Evolutionary conservation across 2,888 invertebrate species (phyloP).

Genomic region (Lepidocyrtinus sp.): DNA sequence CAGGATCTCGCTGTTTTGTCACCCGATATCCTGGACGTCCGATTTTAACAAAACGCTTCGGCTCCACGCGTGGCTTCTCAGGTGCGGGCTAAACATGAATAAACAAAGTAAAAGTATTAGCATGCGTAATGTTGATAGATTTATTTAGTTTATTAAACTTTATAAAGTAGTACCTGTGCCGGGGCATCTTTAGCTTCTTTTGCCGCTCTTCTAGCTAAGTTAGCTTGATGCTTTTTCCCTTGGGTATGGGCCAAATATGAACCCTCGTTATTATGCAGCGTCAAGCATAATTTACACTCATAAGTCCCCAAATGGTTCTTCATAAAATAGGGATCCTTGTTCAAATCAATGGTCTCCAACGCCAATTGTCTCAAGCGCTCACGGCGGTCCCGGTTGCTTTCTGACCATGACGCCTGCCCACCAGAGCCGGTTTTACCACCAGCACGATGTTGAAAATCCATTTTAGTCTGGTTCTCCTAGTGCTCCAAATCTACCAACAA

Average conservation of each 20-base stretch:
- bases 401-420: constrained; percentile 99
- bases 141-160: no score
- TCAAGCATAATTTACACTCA: constrained; percentile 98
- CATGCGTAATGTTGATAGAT: no score
- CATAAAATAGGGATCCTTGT: constrained; percentile 99
- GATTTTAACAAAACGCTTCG: constrained; percentile 99
- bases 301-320: constrained; percentile 99
- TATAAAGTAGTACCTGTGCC: constrained; percentile 74
- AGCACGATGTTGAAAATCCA: constrained; percentile 99
- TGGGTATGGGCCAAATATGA: constrained; percentile 99
- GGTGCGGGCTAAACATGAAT: constrained; percentile 82
- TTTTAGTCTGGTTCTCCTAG: no score
- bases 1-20: constrained; percentile 97
- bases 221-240: constrained; percentile 99
- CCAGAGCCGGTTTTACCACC: constrained; percentile 99
- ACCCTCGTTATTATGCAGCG: constrained; percentile 98
- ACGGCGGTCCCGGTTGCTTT: constrained; percentile 96
- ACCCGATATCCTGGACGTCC: constrained; percentile 99
- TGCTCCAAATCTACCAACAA: no score
- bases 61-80: constrained; percentile 96
- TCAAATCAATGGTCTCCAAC: constrained; percentile 97
- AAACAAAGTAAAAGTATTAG: constrained; percentile 4
- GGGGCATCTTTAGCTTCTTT: constrained; percentile 99
- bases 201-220: constrained; percentile 96
- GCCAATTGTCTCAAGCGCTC: constrained; percentile 96